Conservation (phyloP, 1,140 invertebrate species). For the Lepidurus apus region DNA sequence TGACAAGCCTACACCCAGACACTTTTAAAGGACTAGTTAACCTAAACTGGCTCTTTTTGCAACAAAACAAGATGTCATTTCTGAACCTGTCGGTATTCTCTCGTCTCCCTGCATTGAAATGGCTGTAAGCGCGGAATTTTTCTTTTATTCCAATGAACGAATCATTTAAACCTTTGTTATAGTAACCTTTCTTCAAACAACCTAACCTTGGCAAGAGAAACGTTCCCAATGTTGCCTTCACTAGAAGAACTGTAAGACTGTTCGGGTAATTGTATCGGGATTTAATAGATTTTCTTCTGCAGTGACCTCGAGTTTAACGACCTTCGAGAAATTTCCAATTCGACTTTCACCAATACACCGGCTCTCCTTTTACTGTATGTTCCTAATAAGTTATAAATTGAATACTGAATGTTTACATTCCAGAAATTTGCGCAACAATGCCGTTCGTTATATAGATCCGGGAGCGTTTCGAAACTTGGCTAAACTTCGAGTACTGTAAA, state of each 20-base stretch:
- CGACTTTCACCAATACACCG: conserved; percentile 49
- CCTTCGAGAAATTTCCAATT: conserved; percentile 48
- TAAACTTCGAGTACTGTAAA: conserved; percentile 25
- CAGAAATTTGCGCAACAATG: conserved; percentile 20
- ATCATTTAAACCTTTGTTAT: neutral
- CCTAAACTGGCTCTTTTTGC: conserved; percentile 24
- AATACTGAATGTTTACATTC: neutral
- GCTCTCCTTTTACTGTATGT: conserved; percentile 40
- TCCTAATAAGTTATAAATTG: neutral
- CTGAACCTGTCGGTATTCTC: conserved; percentile 24
- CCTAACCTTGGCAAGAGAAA: neutral
- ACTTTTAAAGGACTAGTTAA: conserved; percentile 23
- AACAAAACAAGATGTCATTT: neutral
- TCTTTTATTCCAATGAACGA: neutral
- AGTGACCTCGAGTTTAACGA: conserved; percentile 40
- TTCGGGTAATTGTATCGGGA: neutral
- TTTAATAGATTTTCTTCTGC: conserved; percentile 31
- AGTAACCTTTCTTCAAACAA: conserved; percentile 31
- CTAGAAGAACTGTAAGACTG: conserved; percentile 21
- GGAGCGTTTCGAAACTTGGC: conserved; percentile 17
- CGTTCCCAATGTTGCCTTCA: conserved; percentile 23
- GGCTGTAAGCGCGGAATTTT: conserved; percentile 33
- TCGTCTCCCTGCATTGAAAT: conserved; percentile 33
- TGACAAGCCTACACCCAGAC: neutral
- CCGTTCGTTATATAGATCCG: neutral